Conservation (phyloP, 2,797 vertebrate genomes). For the Esox masquinongy region DNA sequence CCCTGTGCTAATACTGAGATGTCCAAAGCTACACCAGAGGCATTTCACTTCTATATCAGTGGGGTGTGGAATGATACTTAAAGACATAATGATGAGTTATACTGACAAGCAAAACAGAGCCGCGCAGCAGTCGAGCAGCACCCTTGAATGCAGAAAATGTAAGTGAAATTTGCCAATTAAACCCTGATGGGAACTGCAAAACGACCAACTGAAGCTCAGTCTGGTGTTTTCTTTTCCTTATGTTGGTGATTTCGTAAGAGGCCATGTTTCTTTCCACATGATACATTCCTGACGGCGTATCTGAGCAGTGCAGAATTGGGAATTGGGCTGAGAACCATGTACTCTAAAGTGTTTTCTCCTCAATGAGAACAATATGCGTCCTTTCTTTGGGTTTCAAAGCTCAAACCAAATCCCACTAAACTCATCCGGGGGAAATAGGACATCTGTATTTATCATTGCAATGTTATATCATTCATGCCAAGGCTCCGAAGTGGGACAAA, state of each 20-base stretch:
- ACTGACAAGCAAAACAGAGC: background rate
- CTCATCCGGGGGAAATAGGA: conserved; percentile 27
- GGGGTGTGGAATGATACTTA: background rate
- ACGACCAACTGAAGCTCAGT: background rate
- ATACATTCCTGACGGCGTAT: conserved; percentile 22
- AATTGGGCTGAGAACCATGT: conserved; percentile 9
- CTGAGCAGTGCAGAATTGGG: conserved; percentile 24
- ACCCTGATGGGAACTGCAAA: conserved; percentile 4
- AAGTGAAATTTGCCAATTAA: conserved; percentile 2
- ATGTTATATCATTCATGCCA: background rate
- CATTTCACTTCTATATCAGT: background rate
- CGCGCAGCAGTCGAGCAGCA: background rate
- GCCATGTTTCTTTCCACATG: conserved; percentile 18
- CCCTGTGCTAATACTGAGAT: too few relatives aligned
- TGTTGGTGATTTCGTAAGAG: background rate
- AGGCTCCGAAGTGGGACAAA: background rate
- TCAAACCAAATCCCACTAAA: conserved; percentile 23
- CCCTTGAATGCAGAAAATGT: background rate
- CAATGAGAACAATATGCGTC: conserved; percentile 44
- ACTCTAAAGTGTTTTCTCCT: background rate
- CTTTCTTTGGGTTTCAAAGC: conserved; percentile 12
- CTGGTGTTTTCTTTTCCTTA: background rate
- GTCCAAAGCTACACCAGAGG: background rate
- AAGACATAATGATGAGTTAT: background rate
- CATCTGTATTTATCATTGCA: conserved; percentile 23